phyloP scores from a whole-genome alignment of 2,888 invertebrate species.

The Agrenia bidenticulata region DNA sequence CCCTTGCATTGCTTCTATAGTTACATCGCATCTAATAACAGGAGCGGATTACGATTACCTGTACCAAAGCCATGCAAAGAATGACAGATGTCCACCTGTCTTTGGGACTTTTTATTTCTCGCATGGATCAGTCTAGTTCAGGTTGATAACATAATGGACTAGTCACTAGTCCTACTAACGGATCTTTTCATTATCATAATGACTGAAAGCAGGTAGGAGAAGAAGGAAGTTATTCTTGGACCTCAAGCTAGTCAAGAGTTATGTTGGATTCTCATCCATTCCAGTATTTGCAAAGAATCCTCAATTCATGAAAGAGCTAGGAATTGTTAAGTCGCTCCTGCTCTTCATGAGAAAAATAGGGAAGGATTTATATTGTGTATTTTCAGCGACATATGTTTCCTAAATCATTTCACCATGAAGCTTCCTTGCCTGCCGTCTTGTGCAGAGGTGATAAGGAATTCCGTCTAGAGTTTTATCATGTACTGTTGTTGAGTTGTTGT shows the following conservation, averaged over 20 bases:
- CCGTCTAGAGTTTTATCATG: no score
- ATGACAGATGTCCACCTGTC: conserved; percentile 44
- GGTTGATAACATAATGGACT: not conserved
- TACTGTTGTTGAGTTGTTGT: no score
- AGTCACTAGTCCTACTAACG: conserved; percentile 6
- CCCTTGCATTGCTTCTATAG: not conserved
- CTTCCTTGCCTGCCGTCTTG: not conserved
- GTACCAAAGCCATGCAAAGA: conserved; percentile 14
- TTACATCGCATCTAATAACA: not conserved
- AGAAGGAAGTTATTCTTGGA: conserved; percentile 4
- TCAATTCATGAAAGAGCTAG: no score
- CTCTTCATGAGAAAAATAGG: no score
- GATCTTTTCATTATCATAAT: conserved; percentile 1
- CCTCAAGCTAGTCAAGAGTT: not conserved
- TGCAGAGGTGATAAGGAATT: no score
- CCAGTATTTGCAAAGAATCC: not conserved
- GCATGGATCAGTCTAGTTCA: conserved; percentile 25
- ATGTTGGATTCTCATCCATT: not conserved
- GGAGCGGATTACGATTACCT: not conserved
- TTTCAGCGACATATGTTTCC: conserved; percentile 44
- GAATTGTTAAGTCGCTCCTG: no score
- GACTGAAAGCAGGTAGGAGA: not conserved
- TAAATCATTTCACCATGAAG: conserved; percentile 44
- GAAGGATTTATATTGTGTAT: conserved; percentile 11
- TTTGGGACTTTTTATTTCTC: conserved; percentile 28